These are phyloP conservation scores for Sciurus vulgaris DNA, from an alignment of 2,797 vertebrate species.

Conservation along the genomic window DNA sequence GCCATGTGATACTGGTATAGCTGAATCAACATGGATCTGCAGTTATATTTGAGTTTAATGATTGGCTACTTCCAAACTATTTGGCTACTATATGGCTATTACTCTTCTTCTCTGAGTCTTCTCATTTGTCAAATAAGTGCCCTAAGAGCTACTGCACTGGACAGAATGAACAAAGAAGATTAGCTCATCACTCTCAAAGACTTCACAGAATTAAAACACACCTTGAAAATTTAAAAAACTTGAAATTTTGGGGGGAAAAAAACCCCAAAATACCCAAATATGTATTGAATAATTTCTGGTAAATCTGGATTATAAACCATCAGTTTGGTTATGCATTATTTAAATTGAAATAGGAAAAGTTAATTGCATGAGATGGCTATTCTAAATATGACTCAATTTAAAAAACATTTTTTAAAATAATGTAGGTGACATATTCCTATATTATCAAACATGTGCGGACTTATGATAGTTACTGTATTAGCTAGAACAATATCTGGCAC, in stretches of 20 bases:
- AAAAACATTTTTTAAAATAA: background rate
- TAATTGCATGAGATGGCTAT: background rate
- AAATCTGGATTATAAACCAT: background rate
- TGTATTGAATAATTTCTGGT: background rate
- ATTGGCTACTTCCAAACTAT: background rate
- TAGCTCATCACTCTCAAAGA: background rate
- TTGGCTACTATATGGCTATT: background rate
- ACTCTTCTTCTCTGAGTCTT: background rate
- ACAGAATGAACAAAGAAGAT: conserved; percentile 14
- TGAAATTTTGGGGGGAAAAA: background rate
- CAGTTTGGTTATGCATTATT: background rate
- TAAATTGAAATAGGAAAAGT: background rate
- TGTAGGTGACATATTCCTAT: background rate
- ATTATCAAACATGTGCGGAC: background rate
- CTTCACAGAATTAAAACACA: background rate
- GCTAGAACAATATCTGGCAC: background rate
- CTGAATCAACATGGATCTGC: background rate
- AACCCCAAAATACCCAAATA: background rate
- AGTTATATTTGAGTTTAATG: background rate
- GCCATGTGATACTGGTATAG: background rate
- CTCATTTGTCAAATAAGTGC: background rate
- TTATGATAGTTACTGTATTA: background rate
- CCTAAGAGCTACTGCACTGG: background rate
- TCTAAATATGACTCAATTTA: background rate
- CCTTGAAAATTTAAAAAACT: conserved; percentile 20